Evolutionary conservation across 2,113 vertebrate genomes (phyloP).

Genomic region (Mobula hypostoma): DNA sequence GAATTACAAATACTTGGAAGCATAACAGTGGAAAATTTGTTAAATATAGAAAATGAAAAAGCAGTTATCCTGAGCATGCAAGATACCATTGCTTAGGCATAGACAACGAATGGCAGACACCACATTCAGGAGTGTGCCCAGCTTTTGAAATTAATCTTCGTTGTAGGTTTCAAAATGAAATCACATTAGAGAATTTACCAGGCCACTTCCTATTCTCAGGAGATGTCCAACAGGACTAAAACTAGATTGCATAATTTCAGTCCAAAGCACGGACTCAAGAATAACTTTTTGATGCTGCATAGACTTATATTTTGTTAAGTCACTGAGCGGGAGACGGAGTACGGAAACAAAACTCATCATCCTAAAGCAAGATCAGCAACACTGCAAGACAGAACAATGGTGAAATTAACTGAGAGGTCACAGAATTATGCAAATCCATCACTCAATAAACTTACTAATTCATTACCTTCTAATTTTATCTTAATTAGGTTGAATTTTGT

Average conservation of each 20-base stretch:
- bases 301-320: background rate
- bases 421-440: constrained; percentile 20
- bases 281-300: background rate
- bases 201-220: background rate
- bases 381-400: background rate
- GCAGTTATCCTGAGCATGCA: background rate
- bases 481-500: constrained; percentile 13
- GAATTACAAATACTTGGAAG: background rate
- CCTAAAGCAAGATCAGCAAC: background rate
- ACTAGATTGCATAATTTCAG: background rate
- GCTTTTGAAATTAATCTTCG: background rate
- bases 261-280: background rate
- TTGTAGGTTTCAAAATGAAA: background rate
- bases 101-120: background rate
- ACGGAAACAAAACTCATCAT: background rate
- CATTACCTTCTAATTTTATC: background rate
- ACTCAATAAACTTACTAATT: background rate
- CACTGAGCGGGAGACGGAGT: background rate
- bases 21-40: background rate
- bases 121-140: background rate
- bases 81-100: background rate
- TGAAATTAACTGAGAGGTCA: background rate
- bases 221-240: background rate
- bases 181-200: background rate
- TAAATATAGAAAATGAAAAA: background rate